phyloP scores from a whole-genome alignment of 2,888 invertebrate species.

The Cantharis flavilabris region DNA sequence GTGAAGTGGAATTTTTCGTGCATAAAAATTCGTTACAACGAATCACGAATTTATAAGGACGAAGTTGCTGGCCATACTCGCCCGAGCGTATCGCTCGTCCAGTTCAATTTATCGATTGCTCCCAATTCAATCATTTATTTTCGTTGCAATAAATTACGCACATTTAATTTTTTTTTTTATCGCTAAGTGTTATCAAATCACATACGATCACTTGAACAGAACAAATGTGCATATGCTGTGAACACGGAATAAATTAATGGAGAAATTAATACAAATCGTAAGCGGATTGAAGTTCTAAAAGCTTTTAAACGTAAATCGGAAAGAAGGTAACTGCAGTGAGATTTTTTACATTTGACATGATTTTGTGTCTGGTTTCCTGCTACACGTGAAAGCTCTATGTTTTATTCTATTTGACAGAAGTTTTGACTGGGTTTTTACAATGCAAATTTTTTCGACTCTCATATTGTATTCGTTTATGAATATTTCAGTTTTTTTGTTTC shows the following conservation, averaged over 20 bases:
- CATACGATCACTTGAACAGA: no score
- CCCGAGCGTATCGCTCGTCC: no score
- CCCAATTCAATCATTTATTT: no score
- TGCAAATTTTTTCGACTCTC: background rate
- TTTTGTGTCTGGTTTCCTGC: background rate
- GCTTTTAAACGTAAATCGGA: background rate
- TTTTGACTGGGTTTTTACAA: background rate
- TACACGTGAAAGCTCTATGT: background rate
- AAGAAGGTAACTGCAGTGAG: background rate
- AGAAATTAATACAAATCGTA: background rate
- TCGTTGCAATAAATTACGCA: no score
- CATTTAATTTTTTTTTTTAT: no score
- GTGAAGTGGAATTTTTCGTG: no score
- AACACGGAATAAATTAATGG: background rate
- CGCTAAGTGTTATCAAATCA: no score
- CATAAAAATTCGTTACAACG: no score
- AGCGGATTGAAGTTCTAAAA: background rate
- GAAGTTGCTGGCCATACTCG: no score
- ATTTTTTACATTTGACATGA: background rate
- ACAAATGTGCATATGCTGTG: no score
- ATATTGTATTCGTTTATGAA: background rate
- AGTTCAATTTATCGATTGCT: no score
- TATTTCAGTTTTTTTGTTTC: conserved; percentile 1
- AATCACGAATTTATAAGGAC: no score
- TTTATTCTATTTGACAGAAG: background rate